Conservation (phyloP, 2,888 invertebrate genomes). For the Mesorhabditis spiculigera region DNA sequence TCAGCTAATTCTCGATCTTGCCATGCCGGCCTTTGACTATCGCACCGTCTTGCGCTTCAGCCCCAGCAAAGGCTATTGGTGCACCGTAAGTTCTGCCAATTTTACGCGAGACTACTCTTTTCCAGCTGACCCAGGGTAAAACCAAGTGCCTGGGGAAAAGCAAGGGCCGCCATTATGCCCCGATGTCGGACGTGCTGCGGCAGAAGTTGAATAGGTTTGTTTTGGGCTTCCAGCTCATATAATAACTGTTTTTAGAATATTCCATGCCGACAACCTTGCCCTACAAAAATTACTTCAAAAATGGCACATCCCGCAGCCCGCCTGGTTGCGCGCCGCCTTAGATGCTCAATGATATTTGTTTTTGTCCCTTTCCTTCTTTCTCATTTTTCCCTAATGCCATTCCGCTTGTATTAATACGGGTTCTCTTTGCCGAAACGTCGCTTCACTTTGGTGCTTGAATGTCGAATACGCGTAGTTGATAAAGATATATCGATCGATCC, state of each 20-base stretch:
- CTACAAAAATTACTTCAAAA: slow-evolving; percentile 38
- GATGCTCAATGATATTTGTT: slow-evolving; percentile 6
- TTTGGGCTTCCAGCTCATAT: no score
- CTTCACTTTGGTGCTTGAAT: no score
- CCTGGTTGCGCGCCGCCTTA: slow-evolving; percentile 20
- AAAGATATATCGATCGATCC: no score
- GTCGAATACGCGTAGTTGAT: no score
- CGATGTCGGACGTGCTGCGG: slow-evolving; percentile 72
- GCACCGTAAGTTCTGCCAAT: slow-evolving; percentile 61
- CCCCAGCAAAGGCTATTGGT: slow-evolving; percentile 91
- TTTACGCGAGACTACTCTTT: background rate
- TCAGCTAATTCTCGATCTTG: slow-evolving; percentile 64
- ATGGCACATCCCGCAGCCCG: slow-evolving; percentile 27
- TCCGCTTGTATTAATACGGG: no score
- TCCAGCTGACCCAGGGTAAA: slow-evolving; percentile 72
- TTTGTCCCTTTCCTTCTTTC: slow-evolving; percentile 9
- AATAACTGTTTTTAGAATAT: slow-evolving; percentile 18
- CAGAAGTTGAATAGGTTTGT: slow-evolving; percentile 40
- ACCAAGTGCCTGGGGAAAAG: slow-evolving; percentile 93
- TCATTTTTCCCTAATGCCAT: background rate
- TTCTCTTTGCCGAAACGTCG: no score
- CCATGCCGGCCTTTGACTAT: slow-evolving; percentile 81
- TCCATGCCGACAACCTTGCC: slow-evolving; percentile 41
- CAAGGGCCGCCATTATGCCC: slow-evolving; percentile 89
- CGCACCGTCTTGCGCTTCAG: slow-evolving; percentile 72